A percentile compares a stretch with the other conserved stretches of the same genome.
phyloP scores from a whole-genome alignment of 2,113 vertebrate species.

The Chinchilla lanigera region DNA sequence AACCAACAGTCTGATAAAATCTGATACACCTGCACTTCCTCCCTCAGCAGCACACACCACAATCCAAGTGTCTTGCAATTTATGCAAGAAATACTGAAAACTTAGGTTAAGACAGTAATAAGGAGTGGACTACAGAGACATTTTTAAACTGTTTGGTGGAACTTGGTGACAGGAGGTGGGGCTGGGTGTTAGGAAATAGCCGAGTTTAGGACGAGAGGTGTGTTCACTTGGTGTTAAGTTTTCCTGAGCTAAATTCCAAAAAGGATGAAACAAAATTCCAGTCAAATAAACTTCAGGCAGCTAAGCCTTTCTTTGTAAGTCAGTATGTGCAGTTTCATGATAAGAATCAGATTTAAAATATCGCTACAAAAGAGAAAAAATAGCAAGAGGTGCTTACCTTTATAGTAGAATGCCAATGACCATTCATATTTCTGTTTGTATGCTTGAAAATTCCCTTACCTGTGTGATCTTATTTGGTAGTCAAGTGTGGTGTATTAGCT shows the following conservation, averaged over 20 bases:
- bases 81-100: neutral
- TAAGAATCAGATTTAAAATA: conserved; percentile 34
- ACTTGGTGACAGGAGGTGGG: neutral
- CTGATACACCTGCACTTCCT: neutral
- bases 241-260: neutral
- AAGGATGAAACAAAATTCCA: neutral
- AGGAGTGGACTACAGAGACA: neutral
- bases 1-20: neutral
- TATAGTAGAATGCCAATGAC: neutral
- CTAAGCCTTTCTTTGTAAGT: neutral
- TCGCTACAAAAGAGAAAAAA: neutral
- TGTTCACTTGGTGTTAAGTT: conserved; percentile 23
- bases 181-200: neutral
- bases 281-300: conserved; percentile 10
- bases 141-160: neutral
- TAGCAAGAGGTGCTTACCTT: neutral
- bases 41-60: neutral
- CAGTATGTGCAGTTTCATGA: neutral
- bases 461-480: neutral
- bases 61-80: neutral
- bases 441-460: conserved; percentile 22
- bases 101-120: neutral
- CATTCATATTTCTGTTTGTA: conserved; percentile 31
- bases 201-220: neutral
- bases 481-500: neutral